These are phyloP conservation scores for Tipula helvola DNA, from an alignment of 2,888 invertebrate genomes.

Conservation along the genomic window DNA sequence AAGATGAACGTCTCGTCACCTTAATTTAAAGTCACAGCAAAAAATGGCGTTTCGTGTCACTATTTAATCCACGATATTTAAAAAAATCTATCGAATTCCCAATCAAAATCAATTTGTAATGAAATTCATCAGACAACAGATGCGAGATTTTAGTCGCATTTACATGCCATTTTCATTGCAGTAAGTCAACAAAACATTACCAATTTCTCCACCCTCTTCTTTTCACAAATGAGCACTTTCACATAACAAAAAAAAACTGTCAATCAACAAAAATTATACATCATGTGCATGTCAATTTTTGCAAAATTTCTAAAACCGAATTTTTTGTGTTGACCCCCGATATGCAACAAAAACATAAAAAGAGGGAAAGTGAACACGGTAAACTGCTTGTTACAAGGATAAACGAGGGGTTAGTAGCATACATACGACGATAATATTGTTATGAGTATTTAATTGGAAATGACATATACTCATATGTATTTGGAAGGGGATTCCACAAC, in stretches of 20 bases:
- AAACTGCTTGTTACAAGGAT: background rate
- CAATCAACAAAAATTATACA: background rate
- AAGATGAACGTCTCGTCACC: too few relatives aligned
- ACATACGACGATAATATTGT: background rate
- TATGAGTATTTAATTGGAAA: background rate
- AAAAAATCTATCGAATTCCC: background rate
- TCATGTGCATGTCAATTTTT: background rate
- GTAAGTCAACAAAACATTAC: background rate
- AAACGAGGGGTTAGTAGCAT: background rate
- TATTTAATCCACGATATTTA: background rate
- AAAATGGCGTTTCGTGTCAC: background rate
- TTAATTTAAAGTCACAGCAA: too few relatives aligned
- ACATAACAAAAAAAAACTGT: background rate
- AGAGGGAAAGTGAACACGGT: background rate
- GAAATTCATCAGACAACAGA: background rate
- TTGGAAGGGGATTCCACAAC: background rate
- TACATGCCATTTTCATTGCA: background rate
- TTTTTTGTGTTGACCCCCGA: background rate
- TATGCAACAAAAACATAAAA: background rate
- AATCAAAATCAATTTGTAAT: background rate
- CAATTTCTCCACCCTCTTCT: background rate
- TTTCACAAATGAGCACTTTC: background rate
- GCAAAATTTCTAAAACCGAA: background rate
- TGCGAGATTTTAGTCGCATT: background rate
- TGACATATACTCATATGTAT: background rate